phyloP scores from a whole-genome alignment of 2,888 invertebrate species.

The Phyto melanocephala region DNA sequence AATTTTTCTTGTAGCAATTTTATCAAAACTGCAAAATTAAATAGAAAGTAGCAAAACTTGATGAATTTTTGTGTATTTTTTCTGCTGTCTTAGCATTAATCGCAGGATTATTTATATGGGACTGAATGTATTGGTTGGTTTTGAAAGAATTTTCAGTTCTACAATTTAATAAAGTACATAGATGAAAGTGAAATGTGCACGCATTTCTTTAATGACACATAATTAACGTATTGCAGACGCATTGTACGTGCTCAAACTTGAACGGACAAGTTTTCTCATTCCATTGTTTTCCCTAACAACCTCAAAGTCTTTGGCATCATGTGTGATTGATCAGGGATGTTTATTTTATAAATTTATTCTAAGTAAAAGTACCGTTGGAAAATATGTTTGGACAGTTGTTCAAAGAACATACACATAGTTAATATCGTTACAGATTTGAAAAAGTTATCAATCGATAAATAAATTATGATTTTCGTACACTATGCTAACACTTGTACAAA shows the following conservation, averaged over 20 bases:
- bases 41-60: background rate
- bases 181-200: background rate
- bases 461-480: no score
- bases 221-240: conserved; percentile 37
- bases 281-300: background rate
- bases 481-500: no score
- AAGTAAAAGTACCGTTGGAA: no score
- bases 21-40: background rate
- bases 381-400: no score
- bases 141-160: background rate
- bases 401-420: no score
- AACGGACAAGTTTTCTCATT: conserved; percentile 11
- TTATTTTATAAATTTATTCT: no score
- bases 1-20: background rate
- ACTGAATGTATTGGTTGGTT: background rate
- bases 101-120: conserved; percentile 4
- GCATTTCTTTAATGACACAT: conserved; percentile 15
- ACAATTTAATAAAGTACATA: background rate
- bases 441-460: no score
- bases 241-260: conserved; percentile 15
- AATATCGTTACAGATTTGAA: no score
- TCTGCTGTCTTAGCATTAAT: conserved; percentile 3
- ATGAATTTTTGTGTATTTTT: background rate
- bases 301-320: background rate
- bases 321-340: background rate